A percentile compares a stretch with the other conserved stretches of the same genome.
Conservation (phyloP, 37 sponge, comb jelly and placozoan genomes). For the Chondrosia reniformis region DNA sequence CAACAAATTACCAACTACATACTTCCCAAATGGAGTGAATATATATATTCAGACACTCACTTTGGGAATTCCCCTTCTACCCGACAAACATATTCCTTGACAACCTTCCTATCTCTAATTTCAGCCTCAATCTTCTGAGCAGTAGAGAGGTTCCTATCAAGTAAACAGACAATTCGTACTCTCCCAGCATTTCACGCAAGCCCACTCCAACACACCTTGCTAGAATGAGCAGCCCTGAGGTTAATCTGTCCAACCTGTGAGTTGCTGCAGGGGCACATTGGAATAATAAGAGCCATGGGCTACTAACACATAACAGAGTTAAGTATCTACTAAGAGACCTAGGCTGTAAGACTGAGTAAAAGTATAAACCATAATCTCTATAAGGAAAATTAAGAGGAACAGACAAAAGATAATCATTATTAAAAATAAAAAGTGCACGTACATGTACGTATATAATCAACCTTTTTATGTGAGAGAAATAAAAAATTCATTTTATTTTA, state of each 20-base stretch:
- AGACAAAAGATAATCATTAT: no score
- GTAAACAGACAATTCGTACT: background rate
- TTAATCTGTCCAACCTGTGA: constrained; percentile 86
- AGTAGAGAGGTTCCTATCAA: constrained; percentile 9
- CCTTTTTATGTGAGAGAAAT: background rate
- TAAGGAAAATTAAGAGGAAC: no score
- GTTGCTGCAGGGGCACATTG: constrained; percentile 41
- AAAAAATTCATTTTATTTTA: background rate
- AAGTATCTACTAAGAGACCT: no score
- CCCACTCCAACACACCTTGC: constrained; percentile 41
- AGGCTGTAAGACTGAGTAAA: no score
- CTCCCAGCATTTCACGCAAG: background rate
- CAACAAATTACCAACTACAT: no score
- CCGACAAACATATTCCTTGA: constrained; percentile 78
- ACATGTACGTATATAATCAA: no score
- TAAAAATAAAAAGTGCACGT: no score
- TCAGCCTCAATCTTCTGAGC: constrained; percentile 69
- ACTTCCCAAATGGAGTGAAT: no score
- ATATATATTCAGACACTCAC: constrained; percentile 25
- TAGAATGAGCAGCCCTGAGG: constrained; percentile 87
- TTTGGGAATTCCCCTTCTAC: constrained; percentile 86
- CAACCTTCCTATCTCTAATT: constrained; percentile 59
- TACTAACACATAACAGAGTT: no score
- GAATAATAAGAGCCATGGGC: no score
- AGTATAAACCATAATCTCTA: no score